These are phyloP conservation scores for Monodelphis domestica DNA, from an alignment of 2,797 vertebrate genomes.

Conservation along the genomic window DNA sequence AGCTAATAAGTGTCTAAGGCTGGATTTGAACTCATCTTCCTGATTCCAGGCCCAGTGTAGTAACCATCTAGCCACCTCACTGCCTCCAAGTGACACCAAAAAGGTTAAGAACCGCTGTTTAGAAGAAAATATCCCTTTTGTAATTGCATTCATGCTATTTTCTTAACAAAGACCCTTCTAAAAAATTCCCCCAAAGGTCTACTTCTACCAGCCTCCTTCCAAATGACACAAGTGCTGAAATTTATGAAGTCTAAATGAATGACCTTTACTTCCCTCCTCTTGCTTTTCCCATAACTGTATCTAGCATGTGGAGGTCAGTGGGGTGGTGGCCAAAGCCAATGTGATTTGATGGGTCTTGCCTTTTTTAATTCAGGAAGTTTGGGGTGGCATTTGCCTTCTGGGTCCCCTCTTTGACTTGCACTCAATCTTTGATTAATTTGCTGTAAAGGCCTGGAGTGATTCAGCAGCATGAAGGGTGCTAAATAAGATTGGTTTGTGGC, in stretches of 20 bases:
- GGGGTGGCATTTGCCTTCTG: neutral
- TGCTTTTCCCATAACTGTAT: neutral
- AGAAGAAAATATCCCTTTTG: neutral
- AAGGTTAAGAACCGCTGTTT: neutral
- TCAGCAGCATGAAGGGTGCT: constrained; percentile 39
- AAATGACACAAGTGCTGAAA: neutral
- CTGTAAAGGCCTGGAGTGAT: constrained; percentile 13
- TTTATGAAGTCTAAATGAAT: neutral
- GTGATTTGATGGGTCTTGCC: constrained; percentile 25
- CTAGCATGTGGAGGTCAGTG: neutral
- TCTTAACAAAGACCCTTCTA: neutral
- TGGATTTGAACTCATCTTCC: neutral
- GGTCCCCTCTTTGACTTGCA: constrained; percentile 11
- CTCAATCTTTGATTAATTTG: constrained; percentile 73
- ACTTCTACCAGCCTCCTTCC: neutral
- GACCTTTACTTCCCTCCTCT: neutral
- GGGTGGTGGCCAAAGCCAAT: neutral
- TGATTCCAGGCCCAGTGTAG: neutral
- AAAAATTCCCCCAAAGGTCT: neutral
- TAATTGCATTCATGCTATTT: neutral
- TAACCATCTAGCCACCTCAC: neutral
- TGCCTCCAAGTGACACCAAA: neutral
- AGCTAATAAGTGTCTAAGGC: neutral
- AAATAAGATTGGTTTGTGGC: constrained; percentile 61
- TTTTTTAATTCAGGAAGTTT: constrained; percentile 47